Evolutionary conservation across 2,113 vertebrate genomes (phyloP), one percentile per base, ranked within the genome.

Genomic region (Oncorhynchus tshawytscha): DNA sequence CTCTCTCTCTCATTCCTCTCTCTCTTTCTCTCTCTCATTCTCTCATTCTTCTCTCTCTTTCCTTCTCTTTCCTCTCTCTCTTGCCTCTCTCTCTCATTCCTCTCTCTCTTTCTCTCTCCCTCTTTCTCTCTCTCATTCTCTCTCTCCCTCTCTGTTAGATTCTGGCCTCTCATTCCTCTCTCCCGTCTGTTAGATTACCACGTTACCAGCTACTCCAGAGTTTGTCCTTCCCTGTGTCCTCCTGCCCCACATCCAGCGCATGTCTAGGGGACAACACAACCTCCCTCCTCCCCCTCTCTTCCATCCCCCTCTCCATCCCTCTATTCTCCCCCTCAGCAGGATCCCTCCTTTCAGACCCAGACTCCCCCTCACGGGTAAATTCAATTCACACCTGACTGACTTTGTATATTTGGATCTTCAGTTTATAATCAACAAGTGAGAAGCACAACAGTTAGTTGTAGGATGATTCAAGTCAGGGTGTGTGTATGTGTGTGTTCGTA

Each of bases 121-220:
- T n/a, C 74, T 13, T 54, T 34, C n/a, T 15, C 24, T 72, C 27
- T 34, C 59, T 82, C 67, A 25, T 25, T 25, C 25, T 76, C 74
- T 13, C 57, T 67, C 13, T n/a, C n/a, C n/a, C n/a, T n/a, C n/a
- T n/a, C n/a, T n/a, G n/a, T n/a, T n/a, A n/a, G n/a, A n/a, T n/a
- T n/a, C n/a, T n/a, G n/a, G n/a, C n/a, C 76, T 8, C n/a, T 22
- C 45, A 39, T 34, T 11, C 49, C 16, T 81, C n/a, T 83, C 65
- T 85, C 5, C 34, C 85, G 75, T 73, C 22, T 81, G 57, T 74
- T 83, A 93, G 92, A 84, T 79, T 0, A n/a, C n/a, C n/a, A 29
- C 87, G 80, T 70, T 92, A 81, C 87, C 81, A 22, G 78, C 80
- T 83, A 77, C 90, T 91, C 73, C 86, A 88, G 81, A 89, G 79